A percentile compares a stretch with the other conserved stretches of the same genome.
Conservation (phyloP, 2,888 invertebrate species). For the Nasonia oneida region DNA sequence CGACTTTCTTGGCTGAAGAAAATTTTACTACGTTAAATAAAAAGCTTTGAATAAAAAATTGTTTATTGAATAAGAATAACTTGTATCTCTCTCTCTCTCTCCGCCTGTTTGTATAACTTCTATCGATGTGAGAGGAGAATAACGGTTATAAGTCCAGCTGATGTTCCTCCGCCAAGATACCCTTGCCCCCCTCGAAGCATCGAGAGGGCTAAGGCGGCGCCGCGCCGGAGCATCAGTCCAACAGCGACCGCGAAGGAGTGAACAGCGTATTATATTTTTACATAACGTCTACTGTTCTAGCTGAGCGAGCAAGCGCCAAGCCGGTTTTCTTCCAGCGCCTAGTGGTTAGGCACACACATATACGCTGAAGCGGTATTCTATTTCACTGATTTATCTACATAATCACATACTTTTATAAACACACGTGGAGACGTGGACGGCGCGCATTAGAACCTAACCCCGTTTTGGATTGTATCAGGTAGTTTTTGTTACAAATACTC, state of each 20-base stretch:
- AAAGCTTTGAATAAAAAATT: constrained; percentile 41
- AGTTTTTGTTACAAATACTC: neutral
- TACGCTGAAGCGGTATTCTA: neutral
- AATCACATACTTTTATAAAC: constrained; percentile 18
- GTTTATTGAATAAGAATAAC: constrained; percentile 48
- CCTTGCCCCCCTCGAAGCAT: no score
- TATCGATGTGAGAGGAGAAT: neutral
- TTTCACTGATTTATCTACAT: neutral
- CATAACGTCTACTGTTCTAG: neutral
- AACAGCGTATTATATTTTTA: no score
- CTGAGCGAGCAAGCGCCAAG: neutral
- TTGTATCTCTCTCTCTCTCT: constrained; percentile 29
- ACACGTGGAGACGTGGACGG: constrained; percentile 7
- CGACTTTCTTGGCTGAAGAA: constrained; percentile 78
- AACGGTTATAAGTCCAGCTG: no score
- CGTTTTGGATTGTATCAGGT: neutral
- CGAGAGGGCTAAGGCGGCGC: no score
- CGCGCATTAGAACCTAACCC: constrained; percentile 4
- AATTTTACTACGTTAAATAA: constrained; percentile 39
- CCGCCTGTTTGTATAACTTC: neutral
- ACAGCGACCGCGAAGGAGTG: no score
- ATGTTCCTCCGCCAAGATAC: no score
- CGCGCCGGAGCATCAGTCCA: no score
- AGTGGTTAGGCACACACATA: neutral
- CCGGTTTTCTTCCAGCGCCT: neutral